Base-by-base conservation (phyloP, 1,140 invertebrate species). In the Mercenaria mercenaria region DNA sequence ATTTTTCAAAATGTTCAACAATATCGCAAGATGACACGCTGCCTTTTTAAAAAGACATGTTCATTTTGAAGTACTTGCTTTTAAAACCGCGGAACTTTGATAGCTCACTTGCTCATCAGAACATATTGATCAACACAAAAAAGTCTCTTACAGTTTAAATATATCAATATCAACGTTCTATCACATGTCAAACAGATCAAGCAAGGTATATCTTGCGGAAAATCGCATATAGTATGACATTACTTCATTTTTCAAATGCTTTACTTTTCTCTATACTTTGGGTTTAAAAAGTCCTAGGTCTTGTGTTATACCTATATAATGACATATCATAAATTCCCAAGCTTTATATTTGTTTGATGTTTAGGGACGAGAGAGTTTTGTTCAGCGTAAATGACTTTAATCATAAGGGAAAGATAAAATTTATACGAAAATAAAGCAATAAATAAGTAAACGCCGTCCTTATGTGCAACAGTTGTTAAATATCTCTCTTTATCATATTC, bases 371-470 rank as follows among this genome's bases (percentile, higher is more conserved):
- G 18, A 56, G 18, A 56, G 26, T 20, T 79, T 79, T 79, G 43
- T 52, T 59, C 47, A n/a, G 34, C 6, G 47, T 79, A 52, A 34
- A 79, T 79, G 76, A 34, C 50, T 79, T 59, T 79, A 79, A 79
- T 56, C 76, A 79, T 79, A 79, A 79, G 47, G 47, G 47, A 79
- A 34, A 52, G 43, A 37, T 41, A 52, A 56, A 79, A 79, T 79
- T 79, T 79, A 79, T 79, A 59, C 47, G 76, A 79, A 79, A 79
- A 79, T 79, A 52, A 52, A 79, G 76, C 37, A 52, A 79, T 79
- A 79, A 79, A 79, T 52, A 72, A 72, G 67, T 23, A 39, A 39
- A 39, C 59, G 3, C 32, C 23, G 67, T 13, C 37, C 32, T 72
- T 23, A 29, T 72, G 39, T 72, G 67, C 67, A 72, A 72, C 67